Conservation (phyloP, 2,888 invertebrate genomes). For the Tholera decimalis region DNA sequence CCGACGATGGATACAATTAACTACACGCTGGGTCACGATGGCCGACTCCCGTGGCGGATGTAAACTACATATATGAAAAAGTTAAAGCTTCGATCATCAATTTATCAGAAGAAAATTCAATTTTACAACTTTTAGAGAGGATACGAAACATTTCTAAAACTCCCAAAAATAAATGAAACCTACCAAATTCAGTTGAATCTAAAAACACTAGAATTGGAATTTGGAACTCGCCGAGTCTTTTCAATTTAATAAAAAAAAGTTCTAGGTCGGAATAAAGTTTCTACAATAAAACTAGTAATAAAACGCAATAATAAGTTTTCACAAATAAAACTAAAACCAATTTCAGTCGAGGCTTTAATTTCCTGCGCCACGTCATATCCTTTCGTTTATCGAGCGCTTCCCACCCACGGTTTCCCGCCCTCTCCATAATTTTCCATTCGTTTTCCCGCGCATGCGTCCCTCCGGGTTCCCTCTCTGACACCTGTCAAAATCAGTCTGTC, state of each 20-base stretch:
- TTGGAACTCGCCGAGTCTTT: background rate
- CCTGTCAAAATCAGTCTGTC: slow-evolving; percentile 82
- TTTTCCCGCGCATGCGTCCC: slow-evolving; percentile 76
- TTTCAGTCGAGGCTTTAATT: slow-evolving; percentile 53
- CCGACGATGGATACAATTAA: background rate
- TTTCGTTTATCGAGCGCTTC: slow-evolving; percentile 69
- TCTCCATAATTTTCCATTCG: slow-evolving; percentile 70
- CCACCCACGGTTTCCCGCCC: slow-evolving; percentile 67
- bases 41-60: background rate
- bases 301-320: slow-evolving; percentile 26
- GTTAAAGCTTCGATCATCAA: background rate
- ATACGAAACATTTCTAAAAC: background rate
- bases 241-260: background rate
- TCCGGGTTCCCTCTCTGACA: slow-evolving; percentile 79
- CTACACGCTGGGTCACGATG: slow-evolving; percentile 30
- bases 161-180: background rate
- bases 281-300: slow-evolving; percentile 25
- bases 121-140: background rate
- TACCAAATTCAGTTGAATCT: background rate
- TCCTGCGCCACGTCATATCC: slow-evolving; percentile 67
- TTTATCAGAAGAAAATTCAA: background rate
- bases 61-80: background rate
- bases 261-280: background rate
- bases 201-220: background rate
- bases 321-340: slow-evolving; percentile 48